Base-by-base conservation (phyloP, 2,113 vertebrate genomes). In the Leptobrachium leishanense region DNA sequence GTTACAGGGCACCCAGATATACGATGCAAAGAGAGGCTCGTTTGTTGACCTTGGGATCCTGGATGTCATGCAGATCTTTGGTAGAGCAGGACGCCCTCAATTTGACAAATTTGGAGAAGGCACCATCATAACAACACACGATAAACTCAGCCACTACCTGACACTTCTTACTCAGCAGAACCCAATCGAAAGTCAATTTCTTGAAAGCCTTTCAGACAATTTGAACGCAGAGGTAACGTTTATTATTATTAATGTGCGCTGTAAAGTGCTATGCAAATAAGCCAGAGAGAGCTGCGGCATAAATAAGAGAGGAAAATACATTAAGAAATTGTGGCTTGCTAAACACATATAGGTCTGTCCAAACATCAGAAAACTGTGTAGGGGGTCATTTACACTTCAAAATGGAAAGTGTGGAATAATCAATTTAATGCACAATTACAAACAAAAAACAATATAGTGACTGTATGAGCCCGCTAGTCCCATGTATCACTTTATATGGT, bases 61-160 rank as follows among this genome's bases (percentile, higher is more conserved):
- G 91, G 98, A 99, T 82, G 98, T 99, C 87, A 99, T 99, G 97
- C 98, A 99, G 92, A 99, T 99, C 86, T 99, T 99, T 81, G 98
- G 98, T 20, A 94, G 98, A 43, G 98, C 98, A 2, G 98, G 98
- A 81, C 92, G 97, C 68, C 98, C 98, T 31, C 98, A 99, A 86
- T 99, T 99, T 82, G 97, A 99, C 85, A 96, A 94, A 88, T 97
- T 94, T 66, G 98, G 97, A 50, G 96, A 98, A 91, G 97, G 97
- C 82, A 86, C 95, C 89, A 99, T 99, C 88, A 98, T 99, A 87
- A 98, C 97, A 82, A 94, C 92, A 50, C 97, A 99, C 2, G 98
- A 99, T 67, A 99, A 99, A 85, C 95, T 99, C 87, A 99, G 96
- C 83, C 96, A 98, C 86, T 99, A 99, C 89, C 89, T 99, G 77